These are phyloP conservation scores for Platyrinchus mystaceus DNA, from an alignment of 2,797 vertebrate genomes.

Conservation along the genomic window DNA sequence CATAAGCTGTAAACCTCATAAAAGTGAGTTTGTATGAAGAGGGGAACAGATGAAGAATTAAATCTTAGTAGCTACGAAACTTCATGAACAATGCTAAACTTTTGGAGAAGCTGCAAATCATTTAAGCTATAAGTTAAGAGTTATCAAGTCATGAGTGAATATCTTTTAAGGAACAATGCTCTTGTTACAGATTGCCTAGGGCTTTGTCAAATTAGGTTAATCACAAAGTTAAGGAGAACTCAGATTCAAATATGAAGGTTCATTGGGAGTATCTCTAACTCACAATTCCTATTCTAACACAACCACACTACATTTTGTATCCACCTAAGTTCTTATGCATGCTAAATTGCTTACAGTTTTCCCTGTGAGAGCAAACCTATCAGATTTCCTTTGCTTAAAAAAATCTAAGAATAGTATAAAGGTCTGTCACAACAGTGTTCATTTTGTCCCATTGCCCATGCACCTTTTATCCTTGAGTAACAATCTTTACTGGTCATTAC, in stretches of 20 bases:
- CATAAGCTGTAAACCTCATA: not conserved
- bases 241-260: not conserved
- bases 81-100: not conserved
- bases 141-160: not conserved
- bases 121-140: not conserved
- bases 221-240: not conserved
- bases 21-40: not conserved
- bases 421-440: not conserved
- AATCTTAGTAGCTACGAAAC: not conserved
- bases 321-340: not conserved
- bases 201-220: not conserved
- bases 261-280: not conserved
- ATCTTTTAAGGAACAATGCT: not conserved
- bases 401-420: not conserved
- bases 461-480: not conserved
- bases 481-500: not conserved
- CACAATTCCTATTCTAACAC: not conserved
- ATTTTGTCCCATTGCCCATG: not conserved
- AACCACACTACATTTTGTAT: not conserved
- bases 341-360: not conserved
- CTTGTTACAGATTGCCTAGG: not conserved
- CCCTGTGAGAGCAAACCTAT: not conserved
- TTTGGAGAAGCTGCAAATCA: not conserved
- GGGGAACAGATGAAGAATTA: not conserved
- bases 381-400: not conserved